phyloP scores from a whole-genome alignment of 1,140 invertebrate species.

The Hyles euphorbiae region DNA sequence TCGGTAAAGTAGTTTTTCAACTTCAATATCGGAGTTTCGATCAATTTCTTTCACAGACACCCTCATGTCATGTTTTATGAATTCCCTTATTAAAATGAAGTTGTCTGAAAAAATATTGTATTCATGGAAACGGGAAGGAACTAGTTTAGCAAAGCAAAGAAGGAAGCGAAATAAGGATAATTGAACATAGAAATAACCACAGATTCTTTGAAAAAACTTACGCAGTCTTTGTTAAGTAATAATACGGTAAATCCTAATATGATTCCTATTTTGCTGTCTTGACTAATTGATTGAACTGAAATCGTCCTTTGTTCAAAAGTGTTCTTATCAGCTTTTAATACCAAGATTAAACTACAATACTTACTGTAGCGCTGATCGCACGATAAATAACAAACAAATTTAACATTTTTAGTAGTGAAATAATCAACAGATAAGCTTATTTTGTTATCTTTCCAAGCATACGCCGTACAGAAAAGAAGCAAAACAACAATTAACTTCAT shows the following conservation, averaged over 20 bases:
- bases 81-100: constrained; percentile 1
- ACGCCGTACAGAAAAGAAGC: not conserved
- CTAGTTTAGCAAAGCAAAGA: too few relatives aligned
- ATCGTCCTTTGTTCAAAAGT: too few relatives aligned
- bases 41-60: constrained; percentile 12
- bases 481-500: not conserved
- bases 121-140: too few relatives aligned
- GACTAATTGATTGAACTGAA: too few relatives aligned
- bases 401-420: constrained; percentile 16
- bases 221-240: too few relatives aligned
- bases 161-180: too few relatives aligned
- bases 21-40: constrained; percentile 3
- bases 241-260: too few relatives aligned
- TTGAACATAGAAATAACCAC: too few relatives aligned
- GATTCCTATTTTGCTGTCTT: too few relatives aligned
- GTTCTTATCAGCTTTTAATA: not conserved
- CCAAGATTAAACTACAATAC: constrained; percentile 4
- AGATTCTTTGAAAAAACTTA: too few relatives aligned
- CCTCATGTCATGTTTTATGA: constrained; percentile 10
- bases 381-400: constrained; percentile 17
- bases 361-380: constrained; percentile 19
- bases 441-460: not conserved
- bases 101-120: constrained; percentile 4
- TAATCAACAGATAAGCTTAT: constrained; percentile 16
- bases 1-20: constrained; percentile 19